Conservation (phyloP, 2,888 invertebrate genomes). For the Lycocerus yunnanus region DNA sequence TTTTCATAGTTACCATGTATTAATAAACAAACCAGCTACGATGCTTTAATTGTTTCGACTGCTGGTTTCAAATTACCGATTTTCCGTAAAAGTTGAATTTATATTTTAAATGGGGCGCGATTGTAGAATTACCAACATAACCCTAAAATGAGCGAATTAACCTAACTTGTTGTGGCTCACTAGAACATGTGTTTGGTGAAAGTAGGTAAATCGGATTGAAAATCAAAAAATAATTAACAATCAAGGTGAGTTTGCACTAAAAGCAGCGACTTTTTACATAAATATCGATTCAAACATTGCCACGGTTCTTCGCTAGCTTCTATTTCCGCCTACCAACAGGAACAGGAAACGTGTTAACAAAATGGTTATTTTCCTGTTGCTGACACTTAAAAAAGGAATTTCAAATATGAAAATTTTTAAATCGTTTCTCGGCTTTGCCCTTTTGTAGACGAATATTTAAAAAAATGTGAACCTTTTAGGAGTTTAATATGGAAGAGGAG, state of each 20-base stretch:
- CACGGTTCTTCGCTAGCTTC: slow-evolving; percentile 34
- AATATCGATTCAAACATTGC: slow-evolving; percentile 43
- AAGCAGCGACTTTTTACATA: slow-evolving; percentile 20
- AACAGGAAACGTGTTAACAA: slow-evolving; percentile 64
- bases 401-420: slow-evolving; percentile 17
- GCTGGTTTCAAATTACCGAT: too few relatives aligned
- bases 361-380: slow-evolving; percentile 58
- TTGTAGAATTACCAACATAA: not conserved
- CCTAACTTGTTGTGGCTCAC: slow-evolving; percentile 31
- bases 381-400: slow-evolving; percentile 32
- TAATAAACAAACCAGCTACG: too few relatives aligned
- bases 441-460: not conserved
- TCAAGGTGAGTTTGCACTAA: slow-evolving; percentile 27
- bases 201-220: slow-evolving; percentile 25
- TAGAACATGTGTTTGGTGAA: slow-evolving; percentile 29
- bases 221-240: slow-evolving; percentile 17
- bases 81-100: too few relatives aligned
- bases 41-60: too few relatives aligned
- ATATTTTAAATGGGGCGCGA: not conserved
- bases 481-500: slow-evolving; percentile 27
- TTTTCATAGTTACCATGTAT: too few relatives aligned
- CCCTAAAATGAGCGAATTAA: slow-evolving; percentile 10
- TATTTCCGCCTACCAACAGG: slow-evolving; percentile 61
- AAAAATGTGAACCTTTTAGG: slow-evolving; percentile 20
- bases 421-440: not conserved